Evolutionary conservation across 2,888 invertebrate species (phyloP).

Genomic region (Hyppa rectilinea): DNA sequence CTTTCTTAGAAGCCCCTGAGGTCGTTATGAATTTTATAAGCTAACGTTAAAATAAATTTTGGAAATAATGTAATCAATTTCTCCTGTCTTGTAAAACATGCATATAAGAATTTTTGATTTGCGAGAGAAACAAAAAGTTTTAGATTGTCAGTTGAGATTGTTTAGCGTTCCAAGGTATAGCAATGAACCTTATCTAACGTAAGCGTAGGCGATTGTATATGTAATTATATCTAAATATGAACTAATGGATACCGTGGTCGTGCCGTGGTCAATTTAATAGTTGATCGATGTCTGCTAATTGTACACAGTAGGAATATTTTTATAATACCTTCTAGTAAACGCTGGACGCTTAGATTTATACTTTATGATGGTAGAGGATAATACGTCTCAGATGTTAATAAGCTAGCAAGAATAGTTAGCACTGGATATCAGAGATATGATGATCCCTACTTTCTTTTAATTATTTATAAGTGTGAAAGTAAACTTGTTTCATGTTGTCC

Average conservation of each 20-base stretch:
- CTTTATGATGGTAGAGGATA: conserved; percentile 10
- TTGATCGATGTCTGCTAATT: conserved; percentile 60
- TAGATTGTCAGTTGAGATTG: conserved; percentile 29
- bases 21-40: conserved; percentile 55
- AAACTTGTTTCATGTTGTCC: neutral
- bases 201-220: conserved; percentile 51
- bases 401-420: neutral
- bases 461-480: neutral
- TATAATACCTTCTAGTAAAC: conserved; percentile 22
- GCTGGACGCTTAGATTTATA: conserved; percentile 8
- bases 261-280: conserved; percentile 56
- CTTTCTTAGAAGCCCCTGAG: conserved; percentile 60
- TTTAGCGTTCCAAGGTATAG: conserved; percentile 42
- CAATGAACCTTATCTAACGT: conserved; percentile 59
- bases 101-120: conserved; percentile 35
- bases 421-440: neutral
- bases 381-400: neutral
- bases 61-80: conserved; percentile 56
- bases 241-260: conserved; percentile 59
- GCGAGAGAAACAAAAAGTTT: conserved; percentile 31
- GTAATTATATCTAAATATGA: conserved; percentile 64
- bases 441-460: neutral
- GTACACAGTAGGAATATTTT: conserved; percentile 55
- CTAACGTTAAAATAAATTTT: conserved; percentile 52
- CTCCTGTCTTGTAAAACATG: conserved; percentile 43